Conservation (phyloP, 2,888 invertebrate species). For the Diarsia mendica region DNA sequence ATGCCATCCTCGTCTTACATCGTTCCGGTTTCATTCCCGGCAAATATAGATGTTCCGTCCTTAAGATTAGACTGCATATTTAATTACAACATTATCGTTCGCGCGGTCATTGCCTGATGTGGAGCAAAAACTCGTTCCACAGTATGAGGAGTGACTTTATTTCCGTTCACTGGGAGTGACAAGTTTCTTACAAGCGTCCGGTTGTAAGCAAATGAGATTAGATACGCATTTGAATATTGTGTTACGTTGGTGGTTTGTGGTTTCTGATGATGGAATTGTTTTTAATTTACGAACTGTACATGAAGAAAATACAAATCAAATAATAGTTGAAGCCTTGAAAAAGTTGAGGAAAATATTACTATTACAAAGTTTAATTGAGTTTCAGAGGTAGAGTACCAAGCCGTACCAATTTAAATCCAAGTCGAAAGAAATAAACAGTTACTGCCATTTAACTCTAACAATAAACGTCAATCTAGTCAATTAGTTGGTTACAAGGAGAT, state of each 20-base stretch:
- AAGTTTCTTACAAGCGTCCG: conserved; percentile 44
- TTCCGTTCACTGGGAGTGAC: no score
- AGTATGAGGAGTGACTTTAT: conserved; percentile 48
- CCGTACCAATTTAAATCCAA: conserved; percentile 39
- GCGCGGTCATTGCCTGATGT: conserved; percentile 55
- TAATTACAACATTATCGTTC: conserved; percentile 68
- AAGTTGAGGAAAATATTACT: not conserved
- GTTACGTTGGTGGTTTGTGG: conserved; percentile 16
- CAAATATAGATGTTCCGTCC: conserved; percentile 59
- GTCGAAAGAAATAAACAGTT: conserved; percentile 30
- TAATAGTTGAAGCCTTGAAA: conserved; percentile 14
- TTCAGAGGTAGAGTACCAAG: conserved; percentile 5
- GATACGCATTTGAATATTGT: conserved; percentile 30
- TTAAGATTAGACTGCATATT: conserved; percentile 65
- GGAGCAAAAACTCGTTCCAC: conserved; percentile 58
- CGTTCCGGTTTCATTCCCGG: conserved; percentile 76
- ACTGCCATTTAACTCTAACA: conserved; percentile 36
- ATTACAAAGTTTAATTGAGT: conserved; percentile 21
- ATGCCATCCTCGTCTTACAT: conserved; percentile 68
- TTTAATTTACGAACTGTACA: not conserved
- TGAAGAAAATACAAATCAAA: not conserved
- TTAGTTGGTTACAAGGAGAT: conserved; percentile 50
- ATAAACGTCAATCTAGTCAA: conserved; percentile 49
- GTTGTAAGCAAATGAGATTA: conserved; percentile 49
- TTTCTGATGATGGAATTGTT: not conserved